Base-by-base conservation (phyloP, 2,888 invertebrate genomes). In the Melanostoma mellinum region DNA sequence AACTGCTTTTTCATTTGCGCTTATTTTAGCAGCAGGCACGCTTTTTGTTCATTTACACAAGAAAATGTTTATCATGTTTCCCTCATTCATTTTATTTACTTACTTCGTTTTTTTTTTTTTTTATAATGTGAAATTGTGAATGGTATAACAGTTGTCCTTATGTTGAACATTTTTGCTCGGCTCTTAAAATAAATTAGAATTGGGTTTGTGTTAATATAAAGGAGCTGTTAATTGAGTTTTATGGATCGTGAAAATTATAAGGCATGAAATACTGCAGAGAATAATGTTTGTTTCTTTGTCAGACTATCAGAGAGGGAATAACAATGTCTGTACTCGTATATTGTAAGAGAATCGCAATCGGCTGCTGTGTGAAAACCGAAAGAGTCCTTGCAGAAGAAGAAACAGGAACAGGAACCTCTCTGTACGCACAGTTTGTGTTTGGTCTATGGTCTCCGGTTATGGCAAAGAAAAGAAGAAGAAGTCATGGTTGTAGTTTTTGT, bases 161-260 rank as follows among this genome's bases (percentile, higher is more conserved):
- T 58, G 80, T 71, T 81, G 52, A 67, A 56, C 60, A 53, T 50
- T 63, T 73, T 36, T 44, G 42, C 36, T 55, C 20, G 8, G 63
- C 52, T 58, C 53, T 38, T 48, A 44, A 84, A 84, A 84, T 79
- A 84, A 84, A 84, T 79, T 75, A 78, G 74, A 84, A 84, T 58
- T 74, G 82, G 38, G 65, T 65, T 60, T 78, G 65, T 65, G 68
- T 78, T 74, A 46, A 69, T 74, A 71, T 63, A 71, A 81, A 82
- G 56, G 73, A 78, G 78, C 53, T 63, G 78, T 79, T 84, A 78
- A 84, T 79, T 84, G 84, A 67, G 84, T 84, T 84, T 84, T 84
- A 84, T 84, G 84, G 74, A 84, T 78, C 74, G 84, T 84, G 74
- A 79, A 84, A 84, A 79, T 84, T 79, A 75, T 65, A 71, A 74